Percentiles rank a stretch among this genome's conserved stretches.
These are phyloP conservation scores for Taphrorychus bicolor DNA, from an alignment of 2,888 invertebrate genomes.

Conservation along the genomic window DNA sequence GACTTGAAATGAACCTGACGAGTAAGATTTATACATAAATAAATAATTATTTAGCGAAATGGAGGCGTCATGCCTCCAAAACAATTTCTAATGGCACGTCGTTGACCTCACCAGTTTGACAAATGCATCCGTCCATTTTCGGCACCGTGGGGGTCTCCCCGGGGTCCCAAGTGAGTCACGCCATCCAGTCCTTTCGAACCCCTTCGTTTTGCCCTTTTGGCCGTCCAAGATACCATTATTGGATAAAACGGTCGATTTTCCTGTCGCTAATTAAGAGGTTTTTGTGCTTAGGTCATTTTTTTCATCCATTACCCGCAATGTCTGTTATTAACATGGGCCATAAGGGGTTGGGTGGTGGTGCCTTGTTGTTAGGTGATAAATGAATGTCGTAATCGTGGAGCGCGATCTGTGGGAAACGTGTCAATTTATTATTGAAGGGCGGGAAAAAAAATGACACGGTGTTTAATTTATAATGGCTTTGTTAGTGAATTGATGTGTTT, in stretches of 20 bases:
- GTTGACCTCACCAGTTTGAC: slow-evolving; percentile 31
- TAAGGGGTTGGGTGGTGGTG: slow-evolving; percentile 4
- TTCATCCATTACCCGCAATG: slow-evolving; percentile 13
- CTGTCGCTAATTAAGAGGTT: slow-evolving; percentile 19
- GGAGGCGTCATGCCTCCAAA: no score
- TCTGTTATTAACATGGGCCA: not conserved
- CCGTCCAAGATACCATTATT: slow-evolving; percentile 24
- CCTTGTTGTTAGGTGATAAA: slow-evolving; percentile 4
- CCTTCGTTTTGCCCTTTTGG: slow-evolving; percentile 30
- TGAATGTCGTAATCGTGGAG: not conserved
- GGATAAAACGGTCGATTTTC: slow-evolving; percentile 12
- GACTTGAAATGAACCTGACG: no score
- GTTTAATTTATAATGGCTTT: not conserved
- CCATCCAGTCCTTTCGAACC: slow-evolving; percentile 15
- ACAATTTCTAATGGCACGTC: slow-evolving; percentile 20
- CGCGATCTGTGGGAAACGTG: slow-evolving; percentile 6
- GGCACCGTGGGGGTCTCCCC: slow-evolving; percentile 33
- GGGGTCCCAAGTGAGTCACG: slow-evolving; percentile 34
- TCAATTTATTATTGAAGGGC: slow-evolving; percentile 1
- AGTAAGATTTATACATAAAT: no score
- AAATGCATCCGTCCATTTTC: slow-evolving; percentile 40
- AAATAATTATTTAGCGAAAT: no score
- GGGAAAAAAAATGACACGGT: not conserved
- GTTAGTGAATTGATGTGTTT: not conserved
- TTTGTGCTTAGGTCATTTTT: slow-evolving; percentile 30